phyloP scores from a whole-genome alignment of 2,888 invertebrate genomes.

The Noctua fimbriata region DNA sequence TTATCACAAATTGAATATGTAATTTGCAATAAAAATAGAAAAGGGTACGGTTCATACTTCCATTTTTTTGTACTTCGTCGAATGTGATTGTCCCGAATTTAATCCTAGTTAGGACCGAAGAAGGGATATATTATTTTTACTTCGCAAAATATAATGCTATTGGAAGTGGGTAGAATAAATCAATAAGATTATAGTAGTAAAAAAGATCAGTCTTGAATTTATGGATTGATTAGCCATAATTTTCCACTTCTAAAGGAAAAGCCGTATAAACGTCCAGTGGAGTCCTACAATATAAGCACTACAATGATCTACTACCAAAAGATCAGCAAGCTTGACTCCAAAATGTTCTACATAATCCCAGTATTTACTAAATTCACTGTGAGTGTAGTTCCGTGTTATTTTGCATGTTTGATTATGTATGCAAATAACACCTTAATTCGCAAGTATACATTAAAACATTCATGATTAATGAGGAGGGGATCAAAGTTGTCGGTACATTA shows the following conservation, averaged over 20 bases:
- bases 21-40: conserved; percentile 61
- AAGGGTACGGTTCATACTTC: conserved; percentile 52
- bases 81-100: conserved; percentile 61
- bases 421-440: conserved; percentile 37
- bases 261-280: not conserved
- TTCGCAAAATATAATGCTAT: conserved; percentile 14
- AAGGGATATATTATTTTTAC: conserved; percentile 29
- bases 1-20: conserved; percentile 49
- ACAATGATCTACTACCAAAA: not conserved
- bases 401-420: conserved; percentile 24
- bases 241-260: not conserved
- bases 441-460: conserved; percentile 48
- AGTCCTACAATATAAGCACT: not conserved
- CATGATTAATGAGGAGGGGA: conserved; percentile 54
- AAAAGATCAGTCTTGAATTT: conserved; percentile 2
- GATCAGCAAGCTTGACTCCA: not conserved
- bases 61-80: conserved; percentile 31
- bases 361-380: conserved; percentile 2
- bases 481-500: conserved; percentile 44
- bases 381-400: conserved; percentile 8
- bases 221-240: not conserved
- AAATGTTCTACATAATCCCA: not conserved
- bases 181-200: not conserved
- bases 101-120: conserved; percentile 48
- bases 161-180: conserved; percentile 7